These are phyloP conservation scores for Rhamphomyia laevipes DNA, from an alignment of 2,888 invertebrate species.

Conservation along the genomic window DNA sequence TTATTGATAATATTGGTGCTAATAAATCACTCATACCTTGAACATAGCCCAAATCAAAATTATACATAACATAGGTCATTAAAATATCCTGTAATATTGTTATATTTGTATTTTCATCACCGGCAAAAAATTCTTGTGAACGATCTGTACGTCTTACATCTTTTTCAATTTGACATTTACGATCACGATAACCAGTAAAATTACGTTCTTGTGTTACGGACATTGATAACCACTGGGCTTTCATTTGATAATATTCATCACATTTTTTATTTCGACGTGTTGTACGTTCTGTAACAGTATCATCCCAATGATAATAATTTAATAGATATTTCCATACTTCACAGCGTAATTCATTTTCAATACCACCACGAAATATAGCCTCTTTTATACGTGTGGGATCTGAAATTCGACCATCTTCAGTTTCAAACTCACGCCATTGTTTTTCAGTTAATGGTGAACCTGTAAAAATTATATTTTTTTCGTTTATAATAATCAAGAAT, in stretches of 20 bases:
- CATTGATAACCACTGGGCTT: constrained; percentile 91
- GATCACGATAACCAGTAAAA: constrained; percentile 78
- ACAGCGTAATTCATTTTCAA: constrained; percentile 58
- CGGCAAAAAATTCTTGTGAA: constrained; percentile 81
- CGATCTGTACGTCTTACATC: constrained; percentile 95
- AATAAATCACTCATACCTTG: constrained; percentile 97
- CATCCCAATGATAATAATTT: constrained; percentile 77
- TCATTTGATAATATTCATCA: constrained; percentile 89
- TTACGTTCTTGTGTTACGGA: constrained; percentile 74
- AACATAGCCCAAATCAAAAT: constrained; percentile 93
- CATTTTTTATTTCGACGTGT: constrained; percentile 58
- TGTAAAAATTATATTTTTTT: constrained; percentile 15
- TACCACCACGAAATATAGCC: constrained; percentile 85
- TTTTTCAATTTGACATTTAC: constrained; percentile 91
- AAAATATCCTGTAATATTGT: constrained; percentile 77
- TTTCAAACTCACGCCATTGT: constrained; percentile 73
- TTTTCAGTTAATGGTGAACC: constrained; percentile 60
- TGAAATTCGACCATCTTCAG: constrained; percentile 66
- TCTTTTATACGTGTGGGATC: constrained; percentile 69
- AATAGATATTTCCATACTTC: constrained; percentile 94
- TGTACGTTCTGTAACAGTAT: constrained; percentile 58
- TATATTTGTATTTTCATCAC: constrained; percentile 84
- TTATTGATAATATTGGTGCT: constrained; percentile 78
- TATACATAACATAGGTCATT: constrained; percentile 98
- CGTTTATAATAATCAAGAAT: no score